A percentile compares a stretch with the other conserved stretches of the same genome.
Evolutionary conservation across 2,797 vertebrate species (phyloP).

Genomic region (Gymnodraco acuticeps): DNA sequence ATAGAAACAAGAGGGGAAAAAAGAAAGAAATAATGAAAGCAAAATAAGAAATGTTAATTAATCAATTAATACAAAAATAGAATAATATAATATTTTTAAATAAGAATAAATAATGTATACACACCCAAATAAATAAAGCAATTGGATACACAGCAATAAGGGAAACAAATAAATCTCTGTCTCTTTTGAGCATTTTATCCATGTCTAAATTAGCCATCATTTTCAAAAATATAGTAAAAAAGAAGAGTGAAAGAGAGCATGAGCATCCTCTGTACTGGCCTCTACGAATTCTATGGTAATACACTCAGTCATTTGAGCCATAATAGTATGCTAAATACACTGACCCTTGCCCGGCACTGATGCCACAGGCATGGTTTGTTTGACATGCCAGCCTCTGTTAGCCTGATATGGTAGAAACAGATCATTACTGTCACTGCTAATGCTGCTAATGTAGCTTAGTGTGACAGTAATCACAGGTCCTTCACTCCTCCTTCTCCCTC

Average conservation of each 20-base stretch:
- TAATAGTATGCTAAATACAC: conserved; percentile 41
- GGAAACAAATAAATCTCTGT: no score
- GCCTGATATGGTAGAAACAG: conserved; percentile 52
- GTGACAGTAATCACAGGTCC: conserved; percentile 64
- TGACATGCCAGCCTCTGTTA: conserved; percentile 65
- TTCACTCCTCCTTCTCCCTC: conserved; percentile 32
- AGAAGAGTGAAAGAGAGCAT: not conserved
- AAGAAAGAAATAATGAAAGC: no score
- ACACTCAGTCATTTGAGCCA: conserved; percentile 30
- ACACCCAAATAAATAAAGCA: no score
- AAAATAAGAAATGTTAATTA: no score
- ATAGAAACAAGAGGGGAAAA: no score
- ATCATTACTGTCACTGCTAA: conserved; percentile 73
- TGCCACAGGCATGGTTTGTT: conserved; percentile 70
- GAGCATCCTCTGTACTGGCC: not conserved
- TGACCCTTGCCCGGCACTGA: conserved; percentile 58
- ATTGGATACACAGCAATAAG: no score
- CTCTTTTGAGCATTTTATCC: conserved; percentile 2
- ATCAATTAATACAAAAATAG: no score
- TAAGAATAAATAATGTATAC: no score
- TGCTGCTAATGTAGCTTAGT: conserved; percentile 61
- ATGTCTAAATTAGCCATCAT: conserved; percentile 29
- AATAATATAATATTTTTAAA: no score
- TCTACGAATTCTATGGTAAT: conserved; percentile 4
- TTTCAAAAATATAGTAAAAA: conserved; percentile 17